Evolutionary conservation across 2,113 vertebrate genomes (phyloP).

Genomic region (Brienomyrus brachyistius): DNA sequence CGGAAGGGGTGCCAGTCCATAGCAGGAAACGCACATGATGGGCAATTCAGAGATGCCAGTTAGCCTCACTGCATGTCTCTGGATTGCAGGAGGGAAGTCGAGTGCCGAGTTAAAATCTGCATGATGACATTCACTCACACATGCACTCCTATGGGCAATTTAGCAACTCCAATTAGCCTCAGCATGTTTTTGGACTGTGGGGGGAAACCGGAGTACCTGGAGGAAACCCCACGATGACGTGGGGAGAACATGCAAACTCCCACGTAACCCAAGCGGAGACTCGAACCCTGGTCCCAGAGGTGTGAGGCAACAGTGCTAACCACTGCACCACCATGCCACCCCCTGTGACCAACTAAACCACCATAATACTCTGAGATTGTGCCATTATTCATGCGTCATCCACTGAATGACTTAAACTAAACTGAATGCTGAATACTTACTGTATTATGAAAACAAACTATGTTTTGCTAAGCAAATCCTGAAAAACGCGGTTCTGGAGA

Average conservation of each 20-base stretch:
- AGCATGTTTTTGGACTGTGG: too few relatives aligned
- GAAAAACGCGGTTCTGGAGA: background rate
- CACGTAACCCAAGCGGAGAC: too few relatives aligned
- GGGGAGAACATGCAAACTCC: background rate
- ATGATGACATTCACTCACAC: background rate
- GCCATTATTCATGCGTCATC: background rate
- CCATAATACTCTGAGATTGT: background rate
- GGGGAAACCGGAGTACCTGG: too few relatives aligned
- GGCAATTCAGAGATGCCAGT: background rate
- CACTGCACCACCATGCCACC: too few relatives aligned
- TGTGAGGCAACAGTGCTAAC: background rate
- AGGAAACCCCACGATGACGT: background rate
- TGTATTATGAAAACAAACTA: background rate
- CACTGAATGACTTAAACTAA: background rate
- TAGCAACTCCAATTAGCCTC: too few relatives aligned
- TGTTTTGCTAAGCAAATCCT: background rate
- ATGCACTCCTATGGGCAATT: too few relatives aligned
- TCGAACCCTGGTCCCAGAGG: too few relatives aligned
- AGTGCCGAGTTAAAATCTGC: background rate
- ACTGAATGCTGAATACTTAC: background rate
- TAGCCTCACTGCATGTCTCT: background rate
- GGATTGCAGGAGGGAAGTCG: background rate
- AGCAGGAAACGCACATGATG: background rate
- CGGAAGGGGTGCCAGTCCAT: background rate
- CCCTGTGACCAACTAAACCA: background rate